Percentiles rank a stretch among this genome's conserved stretches.
phyloP scores from a whole-genome alignment of 2,888 invertebrate species.

The Parascotia fuliginaria region DNA sequence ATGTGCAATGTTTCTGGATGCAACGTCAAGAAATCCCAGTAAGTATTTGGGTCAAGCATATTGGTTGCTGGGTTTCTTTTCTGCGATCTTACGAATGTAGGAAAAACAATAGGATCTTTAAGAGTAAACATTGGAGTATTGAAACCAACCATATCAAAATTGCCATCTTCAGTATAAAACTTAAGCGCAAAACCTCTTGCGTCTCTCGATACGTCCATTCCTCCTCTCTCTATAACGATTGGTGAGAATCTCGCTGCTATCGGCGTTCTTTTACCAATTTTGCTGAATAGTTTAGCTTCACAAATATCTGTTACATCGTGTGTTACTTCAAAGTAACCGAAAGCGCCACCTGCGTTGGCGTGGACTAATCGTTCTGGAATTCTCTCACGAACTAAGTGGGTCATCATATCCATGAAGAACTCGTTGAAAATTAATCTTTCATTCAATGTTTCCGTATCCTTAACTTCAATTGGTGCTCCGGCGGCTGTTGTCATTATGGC shows the following conservation, averaged over 20 bases:
- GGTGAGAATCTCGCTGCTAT: conserved; percentile 91
- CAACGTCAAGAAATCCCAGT: conserved; percentile 92
- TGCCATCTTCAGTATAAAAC: conserved; percentile 95
- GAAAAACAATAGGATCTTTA: conserved; percentile 93
- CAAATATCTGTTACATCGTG: conserved; percentile 91
- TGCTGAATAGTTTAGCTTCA: conserved; percentile 90
- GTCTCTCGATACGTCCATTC: conserved; percentile 93
- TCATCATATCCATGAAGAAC: conserved; percentile 89
- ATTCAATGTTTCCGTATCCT: conserved; percentile 89
- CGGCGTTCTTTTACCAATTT: conserved; percentile 90
- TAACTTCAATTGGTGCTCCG: conserved; percentile 91
- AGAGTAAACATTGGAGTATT: conserved; percentile 95
- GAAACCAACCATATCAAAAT: conserved; percentile 95
- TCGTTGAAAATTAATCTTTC: conserved; percentile 91
- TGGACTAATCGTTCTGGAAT: conserved; percentile 97
- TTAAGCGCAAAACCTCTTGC: conserved; percentile 95
- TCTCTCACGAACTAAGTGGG: conserved; percentile 93
- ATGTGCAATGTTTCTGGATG: conserved; percentile 94
- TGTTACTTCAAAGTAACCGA: conserved; percentile 93
- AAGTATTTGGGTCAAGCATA: conserved; percentile 92
- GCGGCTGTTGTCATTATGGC: conserved; percentile 88
- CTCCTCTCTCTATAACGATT: conserved; percentile 93
- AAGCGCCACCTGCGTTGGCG: conserved; percentile 95
- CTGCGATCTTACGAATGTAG: conserved; percentile 96
- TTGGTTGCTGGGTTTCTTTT: conserved; percentile 95